phyloP scores from a whole-genome alignment of 2,888 invertebrate genomes.

The Diploptera punctata region DNA sequence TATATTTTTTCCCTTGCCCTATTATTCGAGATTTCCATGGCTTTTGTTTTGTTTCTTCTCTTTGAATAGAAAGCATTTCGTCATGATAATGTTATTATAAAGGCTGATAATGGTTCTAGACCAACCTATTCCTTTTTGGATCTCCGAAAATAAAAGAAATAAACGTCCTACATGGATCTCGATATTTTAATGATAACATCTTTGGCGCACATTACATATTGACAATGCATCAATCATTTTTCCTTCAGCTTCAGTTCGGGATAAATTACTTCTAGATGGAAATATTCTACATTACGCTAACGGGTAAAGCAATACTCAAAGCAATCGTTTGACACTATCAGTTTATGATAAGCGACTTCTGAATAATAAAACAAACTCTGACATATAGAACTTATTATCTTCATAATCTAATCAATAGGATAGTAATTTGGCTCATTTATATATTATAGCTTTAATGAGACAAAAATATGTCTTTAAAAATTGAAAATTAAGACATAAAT shows the following conservation, averaged over 20 bases:
- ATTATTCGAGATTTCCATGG: slow-evolving; percentile 32
- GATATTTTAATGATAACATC: slow-evolving; percentile 10
- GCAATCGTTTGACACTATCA: too few species aligned
- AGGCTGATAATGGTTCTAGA: not conserved
- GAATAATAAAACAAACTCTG: too few species aligned
- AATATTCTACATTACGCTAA: not conserved
- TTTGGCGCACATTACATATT: slow-evolving; percentile 13
- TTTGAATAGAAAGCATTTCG: slow-evolving; percentile 41
- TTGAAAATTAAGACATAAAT: too few species aligned
- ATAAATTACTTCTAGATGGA: too few species aligned
- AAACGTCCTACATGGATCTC: not conserved
- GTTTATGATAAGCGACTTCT: too few species aligned
- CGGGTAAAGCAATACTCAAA: not conserved
- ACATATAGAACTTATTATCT: too few species aligned
- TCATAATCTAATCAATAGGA: too few species aligned
- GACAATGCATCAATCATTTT: slow-evolving; percentile 13
- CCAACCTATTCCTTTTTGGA: not conserved
- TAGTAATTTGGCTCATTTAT: too few species aligned
- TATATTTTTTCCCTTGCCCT: slow-evolving; percentile 4
- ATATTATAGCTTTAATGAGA: too few species aligned
- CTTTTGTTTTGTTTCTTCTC: slow-evolving; percentile 36
- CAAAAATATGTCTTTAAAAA: too few species aligned
- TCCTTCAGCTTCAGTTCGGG: not conserved
- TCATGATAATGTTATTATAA: slow-evolving; percentile 42
- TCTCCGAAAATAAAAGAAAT: too few species aligned